Percentiles rank a stretch among this genome's conserved stretches.
Evolutionary conservation across 2,113 vertebrate species (phyloP).

Genomic region (Thamnaconus septentrionalis): DNA sequence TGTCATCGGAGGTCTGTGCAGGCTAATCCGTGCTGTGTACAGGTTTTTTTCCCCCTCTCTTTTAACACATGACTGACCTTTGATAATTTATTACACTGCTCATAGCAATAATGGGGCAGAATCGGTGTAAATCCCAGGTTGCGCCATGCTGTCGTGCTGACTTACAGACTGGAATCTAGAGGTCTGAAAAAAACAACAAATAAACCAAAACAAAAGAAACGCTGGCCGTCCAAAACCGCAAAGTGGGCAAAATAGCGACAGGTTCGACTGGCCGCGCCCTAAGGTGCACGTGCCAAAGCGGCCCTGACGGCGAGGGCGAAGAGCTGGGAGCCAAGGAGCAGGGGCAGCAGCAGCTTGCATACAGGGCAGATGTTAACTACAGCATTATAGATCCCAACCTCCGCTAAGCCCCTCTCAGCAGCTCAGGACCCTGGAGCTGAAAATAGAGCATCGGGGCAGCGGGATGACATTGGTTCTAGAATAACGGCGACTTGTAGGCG

Average conservation of each 20-base stretch:
- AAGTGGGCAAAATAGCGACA: conserved; percentile 5
- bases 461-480: conserved; percentile 52
- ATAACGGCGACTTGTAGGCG: conserved; percentile 58
- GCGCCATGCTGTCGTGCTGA: conserved; percentile 26
- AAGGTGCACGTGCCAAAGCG: neutral
- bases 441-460: conserved; percentile 68
- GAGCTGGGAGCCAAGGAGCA: conserved; percentile 42
- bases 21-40: conserved; percentile 34
- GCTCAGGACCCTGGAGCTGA: conserved; percentile 67
- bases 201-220: too few species aligned
- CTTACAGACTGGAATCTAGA: conserved; percentile 28
- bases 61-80: conserved; percentile 42
- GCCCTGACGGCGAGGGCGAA: conserved; percentile 24
- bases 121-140: conserved; percentile 53
- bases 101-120: conserved; percentile 21
- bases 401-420: conserved; percentile 72
- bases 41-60: conserved; percentile 2
- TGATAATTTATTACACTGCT: conserved; percentile 56
- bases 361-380: conserved; percentile 70
- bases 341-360: conserved; percentile 41
- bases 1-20: conserved; percentile 2
- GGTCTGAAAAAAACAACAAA: conserved; percentile 1
- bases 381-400: conserved; percentile 66
- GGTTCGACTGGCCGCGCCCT: too few species aligned
- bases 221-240: neutral